A percentile compares a stretch with the other conserved stretches of the same genome.
phyloP scores from a whole-genome alignment of 2,797 vertebrate genomes.

The Phrynocephalus forsythii region DNA sequence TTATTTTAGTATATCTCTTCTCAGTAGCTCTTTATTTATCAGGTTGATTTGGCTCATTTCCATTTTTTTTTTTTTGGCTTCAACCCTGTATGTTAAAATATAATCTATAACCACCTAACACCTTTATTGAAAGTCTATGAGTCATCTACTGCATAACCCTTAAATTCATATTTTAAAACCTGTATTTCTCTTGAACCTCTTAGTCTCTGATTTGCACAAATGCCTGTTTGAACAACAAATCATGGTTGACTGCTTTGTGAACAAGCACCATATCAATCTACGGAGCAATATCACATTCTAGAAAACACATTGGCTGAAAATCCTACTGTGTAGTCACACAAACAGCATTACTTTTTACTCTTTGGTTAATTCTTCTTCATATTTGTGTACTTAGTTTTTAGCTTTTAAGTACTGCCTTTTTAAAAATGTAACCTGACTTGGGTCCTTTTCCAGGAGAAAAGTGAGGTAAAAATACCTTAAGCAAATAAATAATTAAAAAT shows the following conservation, averaged over 20 bases:
- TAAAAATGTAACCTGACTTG: no score
- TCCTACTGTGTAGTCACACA: no score
- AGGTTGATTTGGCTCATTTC: neutral
- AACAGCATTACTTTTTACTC: no score
- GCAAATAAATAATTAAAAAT: no score
- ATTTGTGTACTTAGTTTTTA: no score
- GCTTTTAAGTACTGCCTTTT: no score
- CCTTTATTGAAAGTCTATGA: neutral
- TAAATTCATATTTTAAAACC: neutral
- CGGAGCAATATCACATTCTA: neutral
- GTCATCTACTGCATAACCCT: no score
- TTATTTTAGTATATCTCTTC: neutral
- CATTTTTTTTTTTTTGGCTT: neutral
- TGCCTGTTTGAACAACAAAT: neutral
- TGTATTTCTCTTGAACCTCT: neutral
- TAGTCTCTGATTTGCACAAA: neutral
- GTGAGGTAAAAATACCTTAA: no score
- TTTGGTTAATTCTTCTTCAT: no score
- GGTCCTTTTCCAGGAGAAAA: no score
- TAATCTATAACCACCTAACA: neutral
- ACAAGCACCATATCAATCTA: neutral
- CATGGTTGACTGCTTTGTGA: neutral
- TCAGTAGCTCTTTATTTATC: constrained; percentile 25
- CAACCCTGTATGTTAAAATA: neutral
- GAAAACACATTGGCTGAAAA: no score